Evolutionary conservation across 2,113 vertebrate species (phyloP), one percentile per base, ranked within the genome.

Genomic region (Etheostoma cragini): DNA sequence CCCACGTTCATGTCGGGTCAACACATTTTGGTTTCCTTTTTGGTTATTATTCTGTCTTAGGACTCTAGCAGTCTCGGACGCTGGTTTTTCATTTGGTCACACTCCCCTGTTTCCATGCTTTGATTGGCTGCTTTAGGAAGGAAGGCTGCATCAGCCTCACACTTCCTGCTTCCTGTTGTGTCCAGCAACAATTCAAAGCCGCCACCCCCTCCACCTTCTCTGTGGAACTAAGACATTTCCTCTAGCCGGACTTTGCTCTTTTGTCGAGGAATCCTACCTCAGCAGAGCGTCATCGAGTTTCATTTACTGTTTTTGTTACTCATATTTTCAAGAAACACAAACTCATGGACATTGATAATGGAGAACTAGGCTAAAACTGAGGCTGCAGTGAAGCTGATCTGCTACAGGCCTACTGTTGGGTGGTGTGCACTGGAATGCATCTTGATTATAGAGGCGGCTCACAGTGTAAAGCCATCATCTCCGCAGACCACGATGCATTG

Each of bases 131-230:
- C 78, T 76, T 65, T 84, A 91, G 93, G 93, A 95, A 95, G 94
- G 94, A 95, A 95, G 93, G 76, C 89, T 88, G 90, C 84, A 85
- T 94, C 92, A 92, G 91, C 82, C 85, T 89, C 76, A 57, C 61
- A 65, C 91, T 95, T 96, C 95, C 95, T 95, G 94, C 89, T 95
- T 96, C 94, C 94, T 96, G 94, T 95, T 95, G 92, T 95, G 94
- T 94, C 92, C 92, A 86, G 88, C 75, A 93, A 91, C 88, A 92
- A 91, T 87, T 82, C 83, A 88, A 84, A 85, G 76, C 72, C 79
- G 84, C 42, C 33, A 72, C 61, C 14, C 72, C 63, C 73, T 58
- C 86, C 73, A 64, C 68, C 58, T 84, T 66, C 49, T 79, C 75
- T 0, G 14, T 84, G 82, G 75, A 90, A 89, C 83, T 63, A 62